Evolutionary conservation across 2,113 vertebrate genomes (phyloP).

Genomic region (Galemys pyrenaicus): DNA sequence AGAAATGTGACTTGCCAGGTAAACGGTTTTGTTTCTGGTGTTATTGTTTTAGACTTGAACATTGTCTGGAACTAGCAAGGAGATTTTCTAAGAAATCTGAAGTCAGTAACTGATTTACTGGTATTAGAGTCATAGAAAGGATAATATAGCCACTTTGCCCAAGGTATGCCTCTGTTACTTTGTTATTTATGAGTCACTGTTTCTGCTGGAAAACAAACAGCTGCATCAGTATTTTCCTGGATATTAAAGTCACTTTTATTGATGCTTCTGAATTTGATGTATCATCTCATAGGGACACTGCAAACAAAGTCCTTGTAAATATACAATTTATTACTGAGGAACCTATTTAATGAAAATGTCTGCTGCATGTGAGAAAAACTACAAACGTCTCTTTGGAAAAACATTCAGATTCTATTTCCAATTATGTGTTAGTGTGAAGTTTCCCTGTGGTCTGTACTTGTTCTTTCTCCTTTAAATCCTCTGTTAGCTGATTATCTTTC

Average conservation of each 20-base stretch:
- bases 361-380: not conserved
- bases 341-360: constrained; percentile 60
- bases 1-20: not conserved
- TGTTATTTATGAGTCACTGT: constrained; percentile 71
- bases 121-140: constrained; percentile 32
- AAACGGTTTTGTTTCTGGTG: not conserved
- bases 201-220: constrained; percentile 71
- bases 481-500: not conserved
- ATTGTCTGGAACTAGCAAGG: not conserved
- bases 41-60: not conserved
- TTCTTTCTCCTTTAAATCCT: constrained; percentile 24
- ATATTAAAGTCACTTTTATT: constrained; percentile 74
- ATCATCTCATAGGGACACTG: constrained; percentile 58
- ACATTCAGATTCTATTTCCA: not conserved
- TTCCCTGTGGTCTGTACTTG: constrained; percentile 21
- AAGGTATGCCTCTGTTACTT: constrained; percentile 22
- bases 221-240: constrained; percentile 62
- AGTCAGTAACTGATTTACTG: constrained; percentile 37
- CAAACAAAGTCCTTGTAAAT: constrained; percentile 68
- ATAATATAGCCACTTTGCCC: constrained; percentile 64
- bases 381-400: constrained; percentile 44
- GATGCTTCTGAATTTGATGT: constrained; percentile 60
- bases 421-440: constrained; percentile 11
- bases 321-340: constrained; percentile 61
- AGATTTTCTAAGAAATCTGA: constrained; percentile 51